Evolutionary conservation across 2,113 vertebrate species (phyloP).

Genomic region (Periophthalmus modestus): DNA sequence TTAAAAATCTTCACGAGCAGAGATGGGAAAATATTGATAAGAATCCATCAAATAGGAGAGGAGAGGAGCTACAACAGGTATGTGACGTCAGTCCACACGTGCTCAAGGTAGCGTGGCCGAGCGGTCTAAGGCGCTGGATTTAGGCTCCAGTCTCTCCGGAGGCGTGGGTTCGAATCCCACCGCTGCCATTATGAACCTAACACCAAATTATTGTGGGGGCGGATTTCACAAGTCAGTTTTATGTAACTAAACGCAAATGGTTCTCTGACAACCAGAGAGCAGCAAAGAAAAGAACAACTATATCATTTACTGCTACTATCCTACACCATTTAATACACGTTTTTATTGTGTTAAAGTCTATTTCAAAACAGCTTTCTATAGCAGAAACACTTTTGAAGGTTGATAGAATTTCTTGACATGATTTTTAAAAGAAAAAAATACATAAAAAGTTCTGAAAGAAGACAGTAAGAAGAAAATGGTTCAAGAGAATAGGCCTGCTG

Average conservation of each 20-base stretch:
- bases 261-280: not conserved
- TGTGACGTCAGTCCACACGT: not conserved
- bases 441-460: too few relatives aligned
- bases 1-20: slow-evolving; percentile 56
- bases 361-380: not conserved
- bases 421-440: not conserved
- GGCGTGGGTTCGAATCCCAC: slow-evolving; percentile 46
- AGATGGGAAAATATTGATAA: slow-evolving; percentile 42
- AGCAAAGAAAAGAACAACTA: not conserved
- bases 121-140: slow-evolving; percentile 88
- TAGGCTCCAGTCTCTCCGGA: slow-evolving; percentile 72
- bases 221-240: not conserved
- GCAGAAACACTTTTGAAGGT: not conserved
- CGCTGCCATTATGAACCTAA: slow-evolving; percentile 23
- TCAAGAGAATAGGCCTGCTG: not conserved
- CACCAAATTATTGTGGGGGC: not conserved
- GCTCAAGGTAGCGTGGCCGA: slow-evolving; percentile 84
- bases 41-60: not conserved
- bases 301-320: not conserved
- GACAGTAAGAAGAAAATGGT: too few relatives aligned
- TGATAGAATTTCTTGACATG: not conserved
- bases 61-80: slow-evolving; percentile 53
- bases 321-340: not conserved
- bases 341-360: not conserved
- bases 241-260: not conserved